Base-by-base conservation (phyloP, 2,797 vertebrate genomes). In the Orientallactaga sibirica region DNA sequence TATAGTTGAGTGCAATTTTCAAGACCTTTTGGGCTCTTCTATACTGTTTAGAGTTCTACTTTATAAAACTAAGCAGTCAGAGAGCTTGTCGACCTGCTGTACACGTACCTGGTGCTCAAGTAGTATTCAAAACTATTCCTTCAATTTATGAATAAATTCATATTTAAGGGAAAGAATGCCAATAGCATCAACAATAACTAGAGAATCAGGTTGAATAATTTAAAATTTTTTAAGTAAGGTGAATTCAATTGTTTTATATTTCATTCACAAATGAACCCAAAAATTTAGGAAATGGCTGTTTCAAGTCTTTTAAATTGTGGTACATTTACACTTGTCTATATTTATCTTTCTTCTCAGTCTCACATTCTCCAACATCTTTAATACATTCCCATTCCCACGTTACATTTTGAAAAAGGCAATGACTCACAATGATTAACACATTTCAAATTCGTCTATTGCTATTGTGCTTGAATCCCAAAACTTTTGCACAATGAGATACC, bases 341-440 rank as follows among this genome's bases (percentile, higher is more conserved):
- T 90, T 66, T 86, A 43, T 8, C 70, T 90, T 78, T 14, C 37
- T n/a, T 93, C 20, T 81, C 14, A 92, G 7, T 88, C 4, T 86
- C 52, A 68, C 41, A 48, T 22, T 85, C 19, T 77, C 33, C 20
- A 93, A 62, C 2, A 0, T 43, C 62, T 82, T 27, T 68, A 88
- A 86, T 12, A 25, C 43, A 90, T 91, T 43, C 4, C n/a, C 62
- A 10, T 84, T 83, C 2, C 18, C 25, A 43, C 22, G 9, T 86
- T 89, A 92, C 3, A 84, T 84, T 91, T 85, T 73, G 25, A 6
- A 86, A 80, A 88, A 70, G 8, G 9, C 52, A 93, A n/a, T 24
- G 14, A 33, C 11, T 88, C 22, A 84, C 62, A 88, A 12, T 64
- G 76, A 88, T 73, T 37, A 83, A 55, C 1, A 18, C 37, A 90